Percentiles rank a stretch among this genome's conserved stretches.
Conservation (phyloP, 2,888 invertebrate species). For the Drosophila anceps region DNA sequence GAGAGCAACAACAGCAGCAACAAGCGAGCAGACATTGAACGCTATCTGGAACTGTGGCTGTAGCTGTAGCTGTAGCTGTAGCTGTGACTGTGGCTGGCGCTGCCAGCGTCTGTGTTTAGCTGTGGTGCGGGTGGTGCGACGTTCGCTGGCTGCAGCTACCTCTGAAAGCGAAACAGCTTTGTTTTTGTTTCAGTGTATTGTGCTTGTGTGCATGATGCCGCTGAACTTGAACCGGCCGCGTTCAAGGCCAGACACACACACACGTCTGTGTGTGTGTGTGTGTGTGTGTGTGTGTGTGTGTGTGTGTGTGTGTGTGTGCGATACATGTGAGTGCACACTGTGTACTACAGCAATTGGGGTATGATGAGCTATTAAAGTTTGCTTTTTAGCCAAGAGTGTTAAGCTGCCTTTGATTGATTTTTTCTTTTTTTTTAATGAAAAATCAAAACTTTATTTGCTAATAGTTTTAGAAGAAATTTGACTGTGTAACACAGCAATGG, state of each 20-base stretch:
- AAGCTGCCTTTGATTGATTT: not conserved
- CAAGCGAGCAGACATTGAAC: conserved; percentile 32
- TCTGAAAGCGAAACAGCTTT: conserved; percentile 64
- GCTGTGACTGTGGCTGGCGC: conserved; percentile 16
- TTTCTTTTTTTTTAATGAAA: not conserved
- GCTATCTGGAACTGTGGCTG: conserved; percentile 57
- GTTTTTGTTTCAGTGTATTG: conserved; percentile 35
- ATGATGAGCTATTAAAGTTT: conserved; percentile 5
- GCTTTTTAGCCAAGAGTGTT: not conserved
- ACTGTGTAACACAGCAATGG: not conserved
- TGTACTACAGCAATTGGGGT: conserved; percentile 24
- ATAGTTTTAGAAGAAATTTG: not conserved
- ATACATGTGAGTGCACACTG: conserved; percentile 45
- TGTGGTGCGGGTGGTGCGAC: conserved; percentile 50
- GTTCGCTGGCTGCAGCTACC: conserved; percentile 42
- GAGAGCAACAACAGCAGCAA: conserved; percentile 30
- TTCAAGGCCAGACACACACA: conserved; percentile 67
- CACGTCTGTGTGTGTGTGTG: conserved; percentile 22
- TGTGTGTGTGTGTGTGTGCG: not conserved
- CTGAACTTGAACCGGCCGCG: conserved; percentile 78
- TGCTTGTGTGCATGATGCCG: conserved; percentile 57
- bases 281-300: conserved; percentile 23
- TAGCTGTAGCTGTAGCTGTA: not conserved
- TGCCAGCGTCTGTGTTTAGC: conserved; percentile 19
- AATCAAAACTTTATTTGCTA: not conserved